Evolutionary conservation across 2,797 vertebrate genomes (phyloP), one percentile per base, ranked within the genome.

Genomic region (Tachyglossus aculeatus): DNA sequence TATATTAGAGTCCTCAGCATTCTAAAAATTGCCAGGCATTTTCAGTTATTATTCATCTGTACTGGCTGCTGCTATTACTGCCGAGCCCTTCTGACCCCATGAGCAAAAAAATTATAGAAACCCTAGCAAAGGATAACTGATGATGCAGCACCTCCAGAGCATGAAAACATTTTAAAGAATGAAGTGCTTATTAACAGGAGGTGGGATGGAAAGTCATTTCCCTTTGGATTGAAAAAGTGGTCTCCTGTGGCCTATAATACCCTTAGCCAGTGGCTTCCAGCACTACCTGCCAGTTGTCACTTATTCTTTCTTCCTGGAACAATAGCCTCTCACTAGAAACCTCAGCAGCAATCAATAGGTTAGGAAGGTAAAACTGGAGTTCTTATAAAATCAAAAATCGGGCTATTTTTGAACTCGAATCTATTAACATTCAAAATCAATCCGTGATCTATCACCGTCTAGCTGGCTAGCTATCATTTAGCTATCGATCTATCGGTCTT

Each of bases 21-120:
- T n/a, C n/a, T 77, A 34, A 59, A 68, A 63, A 44, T 43, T 61
- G 45, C 18, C 38, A 61, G 15, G 68, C 43, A 53, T 65, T 69
- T 74, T 63, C 47, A 38, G 11, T 65, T 63, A 33, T 3, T 3
- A 55, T 69, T 60, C 29, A 36, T 40, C 78, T 13, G 3, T 15
- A 12, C 38, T 52, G 52, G 27, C 11, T 44, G 51, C 16, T 57
- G 50, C 9, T 64, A 27, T 60, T 69, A 55, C 27, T 48, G 21
- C 74, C 39, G 16, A 13, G 12, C 39, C 0, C 12, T 67, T 71
- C 76, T 65, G 37, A 73, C 21, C 5, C 66, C 9, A 57, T 36
- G 45, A 4, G 27, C 22, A 37, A 33, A 64, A 58, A 62, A 27
- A 44, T 55, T 14, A 62, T 10, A 29, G n/a, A 56, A 14, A 57